Conservation (phyloP, 2,797 vertebrate genomes). For the Trachurus trachurus region DNA sequence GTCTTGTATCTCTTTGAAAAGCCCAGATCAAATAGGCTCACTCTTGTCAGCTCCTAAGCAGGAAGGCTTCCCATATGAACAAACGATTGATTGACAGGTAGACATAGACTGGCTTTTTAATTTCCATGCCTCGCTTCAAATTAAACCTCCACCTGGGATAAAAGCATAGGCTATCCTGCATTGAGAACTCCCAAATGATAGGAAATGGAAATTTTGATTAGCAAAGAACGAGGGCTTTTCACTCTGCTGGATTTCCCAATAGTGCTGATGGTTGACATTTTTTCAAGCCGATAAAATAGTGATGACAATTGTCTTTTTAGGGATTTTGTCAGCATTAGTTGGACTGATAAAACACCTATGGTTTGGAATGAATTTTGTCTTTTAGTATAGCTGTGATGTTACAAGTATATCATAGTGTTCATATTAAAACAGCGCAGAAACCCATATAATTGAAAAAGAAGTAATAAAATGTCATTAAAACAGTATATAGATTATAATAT, state of each 20-base stretch:
- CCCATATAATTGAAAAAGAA: neutral
- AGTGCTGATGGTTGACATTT: constrained; percentile 83
- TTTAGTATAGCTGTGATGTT: constrained; percentile 45
- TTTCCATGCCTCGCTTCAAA: constrained; percentile 89
- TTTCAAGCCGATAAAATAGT: constrained; percentile 84
- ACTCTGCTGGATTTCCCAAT: constrained; percentile 78
- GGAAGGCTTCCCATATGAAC: constrained; percentile 69
- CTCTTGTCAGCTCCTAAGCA: constrained; percentile 78
- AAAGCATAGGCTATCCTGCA: constrained; percentile 85
- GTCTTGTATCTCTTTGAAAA: constrained; percentile 80
- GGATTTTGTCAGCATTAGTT: constrained; percentile 76
- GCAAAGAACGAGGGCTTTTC: constrained; percentile 80
- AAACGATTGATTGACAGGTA: constrained; percentile 91
- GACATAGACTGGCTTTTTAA: constrained; percentile 87
- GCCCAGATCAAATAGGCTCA: constrained; percentile 89
- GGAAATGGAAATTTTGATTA: constrained; percentile 85
- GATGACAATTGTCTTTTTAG: constrained; percentile 86
- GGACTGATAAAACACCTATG: constrained; percentile 69
- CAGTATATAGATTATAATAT: neutral
- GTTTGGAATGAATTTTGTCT: constrained; percentile 43
- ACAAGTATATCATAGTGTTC: constrained; percentile 16
- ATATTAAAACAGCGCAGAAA: constrained; percentile 6
- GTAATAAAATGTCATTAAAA: neutral
- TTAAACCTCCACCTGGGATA: constrained; percentile 92
- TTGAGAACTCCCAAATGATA: constrained; percentile 79